phyloP scores from a whole-genome alignment of 2,888 invertebrate species.

The Ornithoptera priamus region DNA sequence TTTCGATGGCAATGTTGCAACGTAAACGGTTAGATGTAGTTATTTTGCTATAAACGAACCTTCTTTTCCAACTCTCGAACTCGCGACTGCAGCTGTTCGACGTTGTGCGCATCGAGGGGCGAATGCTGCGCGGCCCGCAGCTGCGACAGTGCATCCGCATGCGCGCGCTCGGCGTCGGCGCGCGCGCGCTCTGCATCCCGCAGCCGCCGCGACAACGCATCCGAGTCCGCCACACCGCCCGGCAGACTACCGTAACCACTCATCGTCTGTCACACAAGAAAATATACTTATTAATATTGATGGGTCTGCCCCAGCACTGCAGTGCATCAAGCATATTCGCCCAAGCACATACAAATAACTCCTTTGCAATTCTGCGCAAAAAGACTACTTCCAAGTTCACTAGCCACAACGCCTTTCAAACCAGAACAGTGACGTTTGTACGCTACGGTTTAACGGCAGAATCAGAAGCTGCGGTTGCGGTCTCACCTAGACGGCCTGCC shows the following conservation, averaged over 20 bases:
- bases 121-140: conserved; percentile 78
- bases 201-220: conserved; percentile 84
- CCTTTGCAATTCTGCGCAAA: too few relatives aligned
- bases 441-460: too few relatives aligned
- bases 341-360: too few relatives aligned
- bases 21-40: too few relatives aligned
- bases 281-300: not conserved
- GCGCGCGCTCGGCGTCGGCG: conserved; percentile 88
- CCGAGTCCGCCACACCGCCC: conserved; percentile 59
- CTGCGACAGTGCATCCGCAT: conserved; percentile 87
- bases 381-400: too few relatives aligned
- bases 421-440: too few relatives aligned
- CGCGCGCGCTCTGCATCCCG: conserved; percentile 89
- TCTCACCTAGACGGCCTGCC: too few relatives aligned
- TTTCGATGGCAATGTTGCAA: too few relatives aligned
- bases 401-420: too few relatives aligned
- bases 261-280: conserved; percentile 54
- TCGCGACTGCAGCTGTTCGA: conserved; percentile 88
- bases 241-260: conserved; percentile 66
- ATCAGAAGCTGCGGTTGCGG: too few relatives aligned
- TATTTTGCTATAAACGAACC: conserved; percentile 61
- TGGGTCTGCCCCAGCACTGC: too few relatives aligned
- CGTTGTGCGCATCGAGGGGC: conserved; percentile 73
- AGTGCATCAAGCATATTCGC: too few relatives aligned
- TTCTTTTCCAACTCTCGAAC: conserved; percentile 95